Conservation (phyloP, 2,113 vertebrate genomes). For the Empidonax alnorum region DNA sequence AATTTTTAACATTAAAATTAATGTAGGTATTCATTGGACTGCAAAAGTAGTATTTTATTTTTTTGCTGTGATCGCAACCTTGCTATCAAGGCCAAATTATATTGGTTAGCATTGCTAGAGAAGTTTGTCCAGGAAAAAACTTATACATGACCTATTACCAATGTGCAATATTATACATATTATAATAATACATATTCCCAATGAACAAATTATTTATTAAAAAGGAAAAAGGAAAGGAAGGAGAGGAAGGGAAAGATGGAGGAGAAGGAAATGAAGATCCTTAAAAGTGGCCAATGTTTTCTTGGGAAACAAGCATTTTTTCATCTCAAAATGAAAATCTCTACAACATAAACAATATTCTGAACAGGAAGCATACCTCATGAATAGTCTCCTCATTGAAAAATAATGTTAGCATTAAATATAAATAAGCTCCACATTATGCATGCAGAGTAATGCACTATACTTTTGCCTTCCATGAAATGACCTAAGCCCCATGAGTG, state of each 20-base stretch:
- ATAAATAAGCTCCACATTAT: conserved; percentile 54
- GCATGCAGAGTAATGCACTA: conserved; percentile 36
- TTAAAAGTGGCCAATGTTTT: background rate
- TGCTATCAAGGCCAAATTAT: background rate
- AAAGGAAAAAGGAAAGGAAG: background rate
- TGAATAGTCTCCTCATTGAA: conserved; percentile 7
- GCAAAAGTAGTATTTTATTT: background rate
- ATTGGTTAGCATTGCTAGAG: background rate
- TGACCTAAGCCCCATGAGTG: conserved; percentile 13
- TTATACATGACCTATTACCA: background rate
- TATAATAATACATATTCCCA: background rate
- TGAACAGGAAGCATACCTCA: background rate
- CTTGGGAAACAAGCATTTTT: background rate
- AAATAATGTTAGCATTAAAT: conserved; percentile 44
- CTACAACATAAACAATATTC: conserved; percentile 1
- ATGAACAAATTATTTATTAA: background rate
- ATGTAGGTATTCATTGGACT: background rate
- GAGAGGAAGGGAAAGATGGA: background rate
- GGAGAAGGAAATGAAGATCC: background rate
- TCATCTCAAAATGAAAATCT: background rate
- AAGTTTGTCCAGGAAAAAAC: background rate
- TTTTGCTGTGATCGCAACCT: background rate
- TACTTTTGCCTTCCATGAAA: conserved; percentile 26
- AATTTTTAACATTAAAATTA: background rate
- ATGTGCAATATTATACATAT: no score